Evolutionary conservation across 2,797 vertebrate genomes (phyloP).

Genomic region (Neopelma chrysocephalum): DNA sequence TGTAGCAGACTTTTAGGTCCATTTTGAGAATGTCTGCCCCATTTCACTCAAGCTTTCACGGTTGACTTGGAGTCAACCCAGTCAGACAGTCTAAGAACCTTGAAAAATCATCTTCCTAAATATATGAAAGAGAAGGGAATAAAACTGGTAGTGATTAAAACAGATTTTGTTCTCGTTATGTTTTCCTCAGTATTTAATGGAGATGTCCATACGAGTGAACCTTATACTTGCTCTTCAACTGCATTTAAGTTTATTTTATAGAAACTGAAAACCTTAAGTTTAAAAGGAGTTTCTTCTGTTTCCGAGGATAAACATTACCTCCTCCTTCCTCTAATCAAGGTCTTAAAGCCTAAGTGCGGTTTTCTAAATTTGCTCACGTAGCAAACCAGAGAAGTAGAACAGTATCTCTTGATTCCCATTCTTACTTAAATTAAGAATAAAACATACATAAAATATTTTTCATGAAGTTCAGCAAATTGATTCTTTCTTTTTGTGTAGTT

Average conservation of each 20-base stretch:
- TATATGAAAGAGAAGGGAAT: not conserved
- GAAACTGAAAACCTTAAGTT: not conserved
- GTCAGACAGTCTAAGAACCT: not conserved
- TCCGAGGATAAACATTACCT: not conserved
- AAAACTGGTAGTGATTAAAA: not conserved
- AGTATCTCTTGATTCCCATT: not conserved
- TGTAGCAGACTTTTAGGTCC: not conserved
- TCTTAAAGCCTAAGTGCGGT: not conserved
- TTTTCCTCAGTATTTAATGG: not conserved
- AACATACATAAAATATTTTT: not conserved
- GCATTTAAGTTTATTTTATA: not conserved
- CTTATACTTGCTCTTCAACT: not conserved
- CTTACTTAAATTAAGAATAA: not conserved
- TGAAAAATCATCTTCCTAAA: not conserved
- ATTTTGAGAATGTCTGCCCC: not conserved
- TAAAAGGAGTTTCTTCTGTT: not conserved
- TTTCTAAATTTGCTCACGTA: not conserved
- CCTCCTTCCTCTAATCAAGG: fast-evolving
- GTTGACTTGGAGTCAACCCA: not conserved
- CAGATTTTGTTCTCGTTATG: not conserved
- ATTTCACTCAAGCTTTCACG: not conserved
- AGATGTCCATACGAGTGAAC: fast-evolving
- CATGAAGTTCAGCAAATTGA: not conserved
- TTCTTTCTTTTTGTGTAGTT: not conserved
- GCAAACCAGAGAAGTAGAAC: not conserved